Conservation (phyloP, 2,113 vertebrate species). For the Agapornis roseicollis region DNA sequence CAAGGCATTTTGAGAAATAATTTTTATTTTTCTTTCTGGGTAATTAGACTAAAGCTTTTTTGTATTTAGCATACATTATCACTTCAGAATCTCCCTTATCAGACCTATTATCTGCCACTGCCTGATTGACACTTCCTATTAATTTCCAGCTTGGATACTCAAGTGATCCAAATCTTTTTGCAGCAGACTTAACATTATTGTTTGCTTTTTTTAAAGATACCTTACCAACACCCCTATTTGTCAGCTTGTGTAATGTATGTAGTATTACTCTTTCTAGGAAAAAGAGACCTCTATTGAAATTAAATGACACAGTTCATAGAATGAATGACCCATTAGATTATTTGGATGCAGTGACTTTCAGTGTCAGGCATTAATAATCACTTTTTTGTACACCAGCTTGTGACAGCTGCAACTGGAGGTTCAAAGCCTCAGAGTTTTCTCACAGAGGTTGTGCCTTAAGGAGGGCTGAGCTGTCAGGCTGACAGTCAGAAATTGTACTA, state of each 20-base stretch:
- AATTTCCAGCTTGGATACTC: not conserved
- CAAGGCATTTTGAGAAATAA: not conserved
- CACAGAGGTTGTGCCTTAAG: not conserved
- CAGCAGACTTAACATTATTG: not conserved
- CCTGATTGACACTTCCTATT: not conserved
- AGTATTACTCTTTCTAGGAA: not conserved
- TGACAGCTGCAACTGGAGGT: not conserved
- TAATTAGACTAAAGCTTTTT: not conserved
- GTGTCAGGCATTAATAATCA: not conserved
- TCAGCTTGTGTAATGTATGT: not conserved
- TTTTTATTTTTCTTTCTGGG: not conserved
- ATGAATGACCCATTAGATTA: not conserved
- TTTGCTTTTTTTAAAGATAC: fast-evolving
- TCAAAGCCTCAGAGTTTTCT: slow-evolving; percentile 8
- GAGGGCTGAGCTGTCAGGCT: not conserved
- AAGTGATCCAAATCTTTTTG: not conserved
- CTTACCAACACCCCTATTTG: not conserved
- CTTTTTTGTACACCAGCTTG: not conserved
- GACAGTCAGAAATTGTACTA: not conserved
- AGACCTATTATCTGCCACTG: not conserved
- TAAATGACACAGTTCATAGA: not conserved
- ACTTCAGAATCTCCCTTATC: not conserved
- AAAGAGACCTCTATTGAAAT: not conserved
- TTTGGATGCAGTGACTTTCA: not conserved
- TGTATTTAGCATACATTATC: not conserved